These are phyloP conservation scores for Drosophila flavopinicola DNA, from an alignment of 2,888 invertebrate species.

Conservation along the genomic window DNA sequence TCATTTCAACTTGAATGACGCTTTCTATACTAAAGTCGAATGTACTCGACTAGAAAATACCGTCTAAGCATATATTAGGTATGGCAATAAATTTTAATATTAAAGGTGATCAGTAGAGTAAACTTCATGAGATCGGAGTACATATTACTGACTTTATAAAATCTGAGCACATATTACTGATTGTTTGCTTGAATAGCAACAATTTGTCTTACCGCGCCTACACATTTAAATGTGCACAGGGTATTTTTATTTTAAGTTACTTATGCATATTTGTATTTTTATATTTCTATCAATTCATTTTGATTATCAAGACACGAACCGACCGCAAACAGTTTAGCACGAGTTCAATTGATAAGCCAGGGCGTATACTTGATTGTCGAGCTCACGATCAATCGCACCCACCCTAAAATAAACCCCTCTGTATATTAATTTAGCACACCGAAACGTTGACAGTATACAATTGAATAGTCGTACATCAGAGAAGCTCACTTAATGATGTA, in stretches of 20 bases:
- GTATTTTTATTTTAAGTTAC: background rate
- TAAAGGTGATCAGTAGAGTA: no score
- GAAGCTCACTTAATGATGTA: background rate
- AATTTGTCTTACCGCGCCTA: no score
- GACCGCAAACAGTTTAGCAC: conserved; percentile 19
- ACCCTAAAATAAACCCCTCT: no score
- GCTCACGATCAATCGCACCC: background rate
- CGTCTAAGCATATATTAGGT: background rate
- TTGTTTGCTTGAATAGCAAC: no score
- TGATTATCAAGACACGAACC: conserved; percentile 1
- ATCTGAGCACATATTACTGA: no score
- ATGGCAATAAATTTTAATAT: background rate
- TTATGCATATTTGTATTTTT: background rate
- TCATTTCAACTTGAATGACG: background rate
- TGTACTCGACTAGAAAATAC: background rate
- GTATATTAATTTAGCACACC: background rate
- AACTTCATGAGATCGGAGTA: no score
- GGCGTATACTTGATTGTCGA: background rate
- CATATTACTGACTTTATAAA: no score
- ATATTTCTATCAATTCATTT: conserved; percentile 25
- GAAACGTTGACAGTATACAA: background rate
- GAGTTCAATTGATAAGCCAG: conserved; percentile 18
- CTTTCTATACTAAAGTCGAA: background rate
- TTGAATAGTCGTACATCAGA: background rate
- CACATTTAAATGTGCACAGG: background rate